Evolutionary conservation across 2,888 invertebrate genomes (phyloP).

Genomic region (Brachypalpus laphriformis): DNA sequence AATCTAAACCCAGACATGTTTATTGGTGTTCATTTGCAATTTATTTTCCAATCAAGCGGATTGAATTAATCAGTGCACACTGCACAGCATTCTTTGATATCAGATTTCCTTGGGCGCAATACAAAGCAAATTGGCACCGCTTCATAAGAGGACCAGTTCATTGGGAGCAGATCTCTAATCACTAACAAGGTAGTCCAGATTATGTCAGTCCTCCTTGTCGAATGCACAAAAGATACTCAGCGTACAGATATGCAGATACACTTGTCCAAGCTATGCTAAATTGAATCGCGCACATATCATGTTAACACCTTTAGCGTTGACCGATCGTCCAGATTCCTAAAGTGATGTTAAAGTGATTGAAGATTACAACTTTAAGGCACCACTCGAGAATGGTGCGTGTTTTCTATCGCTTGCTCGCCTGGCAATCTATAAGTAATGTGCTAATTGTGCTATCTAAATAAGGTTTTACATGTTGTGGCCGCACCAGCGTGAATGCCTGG

Average conservation of each 20-base stretch:
- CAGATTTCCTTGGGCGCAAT: slow-evolving; percentile 32
- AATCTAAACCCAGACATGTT: slow-evolving; percentile 16
- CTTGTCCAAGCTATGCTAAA: slow-evolving; percentile 44
- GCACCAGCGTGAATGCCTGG: slow-evolving; percentile 46
- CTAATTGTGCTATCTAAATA: slow-evolving; percentile 70
- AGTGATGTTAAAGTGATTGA: slow-evolving; percentile 72
- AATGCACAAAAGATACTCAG: slow-evolving; percentile 1
- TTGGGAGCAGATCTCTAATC: slow-evolving; percentile 23
- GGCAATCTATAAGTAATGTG: slow-evolving; percentile 40
- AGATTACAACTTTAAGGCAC: slow-evolving; percentile 63
- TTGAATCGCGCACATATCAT: slow-evolving; percentile 68
- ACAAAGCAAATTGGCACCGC: neutral
- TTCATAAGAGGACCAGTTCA: slow-evolving; percentile 3
- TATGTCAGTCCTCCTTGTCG: slow-evolving; percentile 22
- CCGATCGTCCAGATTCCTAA: slow-evolving; percentile 66
- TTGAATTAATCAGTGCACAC: slow-evolving; percentile 44
- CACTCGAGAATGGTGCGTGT: slow-evolving; percentile 13
- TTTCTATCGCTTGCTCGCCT: neutral
- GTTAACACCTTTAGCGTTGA: slow-evolving; percentile 71
- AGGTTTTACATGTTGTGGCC: slow-evolving; percentile 34
- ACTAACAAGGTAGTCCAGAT: neutral
- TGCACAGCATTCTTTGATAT: slow-evolving; percentile 30
- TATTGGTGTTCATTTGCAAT: slow-evolving; percentile 23
- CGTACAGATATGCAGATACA: neutral
- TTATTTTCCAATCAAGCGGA: slow-evolving; percentile 55